Evolutionary conservation across 1,140 invertebrate species (phyloP).

Genomic region (Ceratina japonica): DNA sequence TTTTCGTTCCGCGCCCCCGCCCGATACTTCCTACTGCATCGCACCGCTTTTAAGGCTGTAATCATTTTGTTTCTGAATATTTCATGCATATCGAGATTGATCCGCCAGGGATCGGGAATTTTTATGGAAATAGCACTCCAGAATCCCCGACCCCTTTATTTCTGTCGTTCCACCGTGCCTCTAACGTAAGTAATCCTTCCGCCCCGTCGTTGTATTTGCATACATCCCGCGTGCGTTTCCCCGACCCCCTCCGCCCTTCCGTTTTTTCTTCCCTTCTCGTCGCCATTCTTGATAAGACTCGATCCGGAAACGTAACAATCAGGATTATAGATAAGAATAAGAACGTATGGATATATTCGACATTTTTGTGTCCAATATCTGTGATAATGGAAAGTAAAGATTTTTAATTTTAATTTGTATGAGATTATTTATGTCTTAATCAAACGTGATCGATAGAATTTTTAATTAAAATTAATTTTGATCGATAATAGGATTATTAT

Average conservation of each 20-base stretch:
- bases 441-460: too few species aligned
- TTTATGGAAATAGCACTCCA: conserved; percentile 44
- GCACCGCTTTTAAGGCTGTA: conserved; percentile 37
- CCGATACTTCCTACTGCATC: conserved; percentile 31
- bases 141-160: background rate
- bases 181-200: conserved; percentile 50
- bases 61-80: conserved; percentile 50
- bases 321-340: conserved; percentile 3
- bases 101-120: conserved; percentile 37
- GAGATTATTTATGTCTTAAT: too few species aligned
- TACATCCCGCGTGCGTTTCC: conserved; percentile 43
- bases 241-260: too few species aligned
- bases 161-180: background rate
- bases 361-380: too few species aligned
- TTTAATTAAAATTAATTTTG: too few species aligned
- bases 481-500: too few species aligned
- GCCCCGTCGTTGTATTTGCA: conserved; percentile 33
- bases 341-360: too few species aligned
- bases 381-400: too few species aligned
- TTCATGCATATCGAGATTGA: conserved; percentile 50
- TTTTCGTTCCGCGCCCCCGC: conserved; percentile 13
- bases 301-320: conserved; percentile 1
- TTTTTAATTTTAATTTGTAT: too few species aligned
- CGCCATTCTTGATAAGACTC: conserved; percentile 6
- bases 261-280: background rate